Evolutionary conservation across 2,888 invertebrate species (phyloP), one percentile per base, ranked within the genome.

Genomic region (Matsumyia berberina): DNA sequence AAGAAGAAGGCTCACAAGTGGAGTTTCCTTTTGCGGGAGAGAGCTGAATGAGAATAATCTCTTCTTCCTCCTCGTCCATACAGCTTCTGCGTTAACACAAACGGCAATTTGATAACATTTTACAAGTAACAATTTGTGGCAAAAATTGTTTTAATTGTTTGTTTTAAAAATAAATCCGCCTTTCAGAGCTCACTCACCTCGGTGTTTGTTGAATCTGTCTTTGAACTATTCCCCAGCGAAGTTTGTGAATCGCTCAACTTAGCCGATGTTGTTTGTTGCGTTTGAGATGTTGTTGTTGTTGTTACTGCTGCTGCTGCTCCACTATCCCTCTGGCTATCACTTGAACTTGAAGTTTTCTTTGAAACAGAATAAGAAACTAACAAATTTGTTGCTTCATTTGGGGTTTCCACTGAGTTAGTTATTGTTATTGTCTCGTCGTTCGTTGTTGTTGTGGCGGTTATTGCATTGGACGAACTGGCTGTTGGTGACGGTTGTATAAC

Each of bases 331-430:
- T 92, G 92, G 88, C 91, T 92, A 70, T 89, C 89, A 15, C 87
- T 86, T 74, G 81, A 78, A 88, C 93, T 93, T 57, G 91, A 89
- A 86, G 89, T 89, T 46, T 91, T 92, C 86, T 91, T 92, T 33
- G 24, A 29, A 17, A 55, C 35, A 51, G 7, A 42, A 66, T 51
- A 51, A n/a, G 70, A 58, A 11, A 31, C 39, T 42, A 19, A 11
- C 11, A 44, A 51, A 17, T 37, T 17, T 19, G 33, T 46, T 24
- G 33, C 31, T 46, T 78, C 77, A 24, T 5, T 37, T 24, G 9
- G n/a, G 49, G 12, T 74, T 31, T 42, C 72, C 33, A 58, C 66
- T 11, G 12, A 29, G 11, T 19, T 53, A 1, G 35, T 15, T 17
- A 12, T 7, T 51, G 46, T 7, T 19, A 15, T 64, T 35, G 44